Conservation (phyloP, 2,888 invertebrate genomes). For the Stenodema calcarata region DNA sequence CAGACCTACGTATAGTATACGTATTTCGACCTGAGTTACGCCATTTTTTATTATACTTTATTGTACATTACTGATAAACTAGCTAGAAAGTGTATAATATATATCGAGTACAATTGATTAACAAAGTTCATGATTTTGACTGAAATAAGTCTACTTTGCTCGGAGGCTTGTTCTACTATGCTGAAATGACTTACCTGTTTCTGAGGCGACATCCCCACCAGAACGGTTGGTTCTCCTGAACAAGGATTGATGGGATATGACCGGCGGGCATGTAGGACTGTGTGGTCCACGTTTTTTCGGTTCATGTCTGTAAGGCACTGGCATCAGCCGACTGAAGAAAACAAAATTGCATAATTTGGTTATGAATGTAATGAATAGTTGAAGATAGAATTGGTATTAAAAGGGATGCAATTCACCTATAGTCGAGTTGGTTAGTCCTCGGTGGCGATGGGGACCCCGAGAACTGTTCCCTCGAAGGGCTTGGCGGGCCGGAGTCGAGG, state of each 20-base stretch:
- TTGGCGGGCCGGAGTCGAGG: constrained; percentile 74
- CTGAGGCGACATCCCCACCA: constrained; percentile 71
- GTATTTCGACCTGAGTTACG: no score
- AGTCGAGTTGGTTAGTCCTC: constrained; percentile 34
- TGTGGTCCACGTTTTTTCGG: constrained; percentile 56
- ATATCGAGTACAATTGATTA: no score
- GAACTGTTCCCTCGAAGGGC: constrained; percentile 59
- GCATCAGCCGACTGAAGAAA: constrained; percentile 42
- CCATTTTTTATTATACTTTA: no score
- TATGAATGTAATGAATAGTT: not conserved
- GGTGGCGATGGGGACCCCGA: constrained; percentile 37
- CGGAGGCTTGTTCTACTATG: no score
- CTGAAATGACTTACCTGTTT: constrained; percentile 64
- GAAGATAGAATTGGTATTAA: not conserved
- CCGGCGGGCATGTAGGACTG: constrained; percentile 60
- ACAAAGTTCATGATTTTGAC: no score
- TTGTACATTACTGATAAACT: no score
- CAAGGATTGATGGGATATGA: constrained; percentile 67
- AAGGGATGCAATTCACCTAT: not conserved
- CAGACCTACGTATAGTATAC: no score
- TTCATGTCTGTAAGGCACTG: constrained; percentile 13
- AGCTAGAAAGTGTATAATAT: no score
- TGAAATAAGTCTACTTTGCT: no score
- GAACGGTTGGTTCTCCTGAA: constrained; percentile 69
- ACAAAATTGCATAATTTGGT: no score